Percentiles rank a stretch among this genome's conserved stretches.
Conservation (phyloP, 2,113 vertebrate genomes). For the Podarcis raffonei region DNA sequence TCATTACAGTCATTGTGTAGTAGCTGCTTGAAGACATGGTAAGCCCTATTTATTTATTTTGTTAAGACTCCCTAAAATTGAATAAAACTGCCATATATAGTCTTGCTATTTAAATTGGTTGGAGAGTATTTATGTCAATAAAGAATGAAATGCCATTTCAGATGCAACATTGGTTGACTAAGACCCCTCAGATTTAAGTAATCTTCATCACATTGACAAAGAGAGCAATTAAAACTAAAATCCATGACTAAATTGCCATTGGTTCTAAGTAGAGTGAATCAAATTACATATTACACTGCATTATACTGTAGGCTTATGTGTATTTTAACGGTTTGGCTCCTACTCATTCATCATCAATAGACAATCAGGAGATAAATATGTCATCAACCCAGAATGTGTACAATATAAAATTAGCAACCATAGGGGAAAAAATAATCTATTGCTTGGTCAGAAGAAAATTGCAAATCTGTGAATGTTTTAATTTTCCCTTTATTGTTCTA, state of each 20-base stretch:
- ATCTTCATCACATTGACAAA: slow-evolving; percentile 47
- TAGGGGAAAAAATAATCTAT: neutral
- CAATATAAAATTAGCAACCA: slow-evolving; percentile 9
- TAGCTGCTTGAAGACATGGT: slow-evolving; percentile 1
- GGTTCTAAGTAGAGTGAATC: slow-evolving; percentile 47
- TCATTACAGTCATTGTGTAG: slow-evolving; percentile 1
- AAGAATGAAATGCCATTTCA: slow-evolving; percentile 50
- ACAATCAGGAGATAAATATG: slow-evolving; percentile 43
- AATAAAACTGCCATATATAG: slow-evolving; percentile 30
- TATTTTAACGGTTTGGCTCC: slow-evolving; percentile 14
- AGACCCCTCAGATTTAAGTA: slow-evolving; percentile 45
- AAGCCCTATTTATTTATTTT: neutral
- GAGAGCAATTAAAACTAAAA: slow-evolving; percentile 63
- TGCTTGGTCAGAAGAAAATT: slow-evolving; percentile 15
- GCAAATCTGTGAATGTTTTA: neutral
- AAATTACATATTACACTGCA: slow-evolving; percentile 43
- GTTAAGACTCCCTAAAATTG: slow-evolving; percentile 19
- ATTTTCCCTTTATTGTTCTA: neutral
- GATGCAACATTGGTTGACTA: slow-evolving; percentile 24
- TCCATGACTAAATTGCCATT: slow-evolving; percentile 53
- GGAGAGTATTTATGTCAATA: slow-evolving; percentile 51
- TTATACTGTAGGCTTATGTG: neutral
- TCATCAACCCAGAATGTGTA: slow-evolving; percentile 16
- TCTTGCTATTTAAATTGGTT: slow-evolving; percentile 34
- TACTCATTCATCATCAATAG: slow-evolving; percentile 42